These are phyloP conservation scores for Aradus depressus DNA, from an alignment of 2,888 invertebrate genomes.

Conservation along the genomic window DNA sequence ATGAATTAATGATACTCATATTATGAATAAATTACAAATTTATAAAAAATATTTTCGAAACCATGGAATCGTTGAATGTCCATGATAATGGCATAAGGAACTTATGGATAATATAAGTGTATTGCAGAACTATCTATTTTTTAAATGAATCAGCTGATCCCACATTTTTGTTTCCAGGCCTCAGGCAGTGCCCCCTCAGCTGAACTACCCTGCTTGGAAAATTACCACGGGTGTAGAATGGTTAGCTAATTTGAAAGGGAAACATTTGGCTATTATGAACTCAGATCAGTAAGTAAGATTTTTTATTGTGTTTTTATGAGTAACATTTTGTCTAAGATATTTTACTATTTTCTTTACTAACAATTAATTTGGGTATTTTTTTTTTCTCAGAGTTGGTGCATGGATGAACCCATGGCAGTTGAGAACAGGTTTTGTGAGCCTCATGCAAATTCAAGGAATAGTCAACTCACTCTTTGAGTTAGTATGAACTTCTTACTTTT, in stretches of 20 bases:
- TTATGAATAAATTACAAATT: neutral
- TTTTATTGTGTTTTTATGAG: neutral
- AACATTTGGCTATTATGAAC: conserved; percentile 41
- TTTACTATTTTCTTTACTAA: neutral
- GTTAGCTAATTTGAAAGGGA: conserved; percentile 42
- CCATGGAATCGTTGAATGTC: neutral
- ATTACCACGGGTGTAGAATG: conserved; percentile 41
- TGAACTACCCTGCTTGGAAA: conserved; percentile 40
- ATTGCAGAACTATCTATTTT: neutral
- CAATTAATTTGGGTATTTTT: neutral
- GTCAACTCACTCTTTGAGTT: conserved; percentile 47
- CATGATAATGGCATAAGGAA: neutral
- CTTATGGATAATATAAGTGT: neutral
- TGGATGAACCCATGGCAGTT: conserved; percentile 64
- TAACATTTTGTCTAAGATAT: neutral
- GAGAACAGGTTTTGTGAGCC: conserved; percentile 50
- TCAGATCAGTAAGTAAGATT: conserved; percentile 44
- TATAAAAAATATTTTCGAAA: neutral
- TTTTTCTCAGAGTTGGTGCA: conserved; percentile 45
- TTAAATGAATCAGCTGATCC: neutral
- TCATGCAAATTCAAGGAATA: conserved; percentile 51
- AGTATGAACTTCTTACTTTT: conserved; percentile 34
- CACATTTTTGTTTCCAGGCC: conserved; percentile 34
- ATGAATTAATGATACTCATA: neutral
- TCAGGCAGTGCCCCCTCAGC: conserved; percentile 38